Evolutionary conservation across 2,888 invertebrate species (phyloP).

Genomic region (Leptinotarsa peninsularis): DNA sequence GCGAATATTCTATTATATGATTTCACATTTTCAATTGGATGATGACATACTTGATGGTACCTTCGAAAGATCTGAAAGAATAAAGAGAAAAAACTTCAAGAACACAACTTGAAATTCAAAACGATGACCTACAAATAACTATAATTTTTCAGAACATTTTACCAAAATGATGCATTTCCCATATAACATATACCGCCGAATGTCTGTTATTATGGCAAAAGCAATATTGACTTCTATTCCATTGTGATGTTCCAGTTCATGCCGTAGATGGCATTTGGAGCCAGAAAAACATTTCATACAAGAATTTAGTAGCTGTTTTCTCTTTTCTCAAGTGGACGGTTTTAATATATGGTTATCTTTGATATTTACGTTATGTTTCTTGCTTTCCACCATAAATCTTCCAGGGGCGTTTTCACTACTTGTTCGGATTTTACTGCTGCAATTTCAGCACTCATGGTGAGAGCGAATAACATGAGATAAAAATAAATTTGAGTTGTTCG

Average conservation of each 20-base stretch:
- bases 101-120: too few relatives aligned
- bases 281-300: conserved; percentile 4
- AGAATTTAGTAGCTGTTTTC: conserved; percentile 21
- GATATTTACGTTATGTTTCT: conserved; percentile 47
- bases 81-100: too few relatives aligned
- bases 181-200: too few relatives aligned
- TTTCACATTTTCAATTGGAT: too few relatives aligned
- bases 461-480: conserved; percentile 22
- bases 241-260: background rate
- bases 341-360: conserved; percentile 43
- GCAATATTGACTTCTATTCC: background rate
- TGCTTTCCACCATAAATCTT: conserved; percentile 45
- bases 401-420: conserved; percentile 33
- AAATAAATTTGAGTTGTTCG: conserved; percentile 29
- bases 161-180: too few relatives aligned
- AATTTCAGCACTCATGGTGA: conserved; percentile 35
- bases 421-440: conserved; percentile 43
- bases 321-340: background rate
- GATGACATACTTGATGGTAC: too few relatives aligned
- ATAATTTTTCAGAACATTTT: too few relatives aligned
- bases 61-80: too few relatives aligned
- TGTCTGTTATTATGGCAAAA: too few relatives aligned
- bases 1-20: too few relatives aligned
- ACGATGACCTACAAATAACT: too few relatives aligned
- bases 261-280: background rate